Base-by-base conservation (phyloP, 2,888 invertebrate species). In the Acronicta leporina region DNA sequence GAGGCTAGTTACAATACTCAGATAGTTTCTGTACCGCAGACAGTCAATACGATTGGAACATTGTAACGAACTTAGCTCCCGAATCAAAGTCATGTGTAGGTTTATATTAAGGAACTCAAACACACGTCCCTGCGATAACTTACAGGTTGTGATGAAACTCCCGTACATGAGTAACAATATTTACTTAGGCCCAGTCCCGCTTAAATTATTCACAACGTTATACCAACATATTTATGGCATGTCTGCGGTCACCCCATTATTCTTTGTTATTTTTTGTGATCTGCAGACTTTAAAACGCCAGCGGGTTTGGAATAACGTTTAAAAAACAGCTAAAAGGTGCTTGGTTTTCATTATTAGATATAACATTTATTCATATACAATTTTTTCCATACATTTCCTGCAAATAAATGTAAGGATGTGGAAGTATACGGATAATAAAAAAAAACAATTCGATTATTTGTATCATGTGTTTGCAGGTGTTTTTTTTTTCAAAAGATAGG, bases 191-290 rank as follows among this genome's bases (percentile, higher is more conserved):
- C 85, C 73, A 72, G 75, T 70, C 79, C 79, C 75, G 75, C 58
- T 85, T 88, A 88, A 90, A 88, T 89, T 90, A 90, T 89, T 89
- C 87, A 86, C 82, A 80, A 80, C 79, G 83, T 81, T 85, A 84
- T 83, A 78, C 86, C 80, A 85, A 87, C 85, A 87, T 86, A 87
- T 86, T 86, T 87, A 87, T 85, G 80, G 82, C 82, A 73, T 83
- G 85, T 86, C 84, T 82, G 83, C 81, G 81, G 84, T 74, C 79
- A 80, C 79, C 79, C 79, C 73, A 83, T 84, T 85, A 80, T 82
- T 83, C 80, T 80, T 81, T 81, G 79, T 84, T 81, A 74, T 79
- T 79, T 79, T 82, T 79, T 81, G 76, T 77, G 75, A 75, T 75
- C 69, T 73, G 71, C 52, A 62, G 73, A 77, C 75, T 82, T 80